Conservation (phyloP, 2,888 invertebrate genomes). For the Caenorhabditis sp. region DNA sequence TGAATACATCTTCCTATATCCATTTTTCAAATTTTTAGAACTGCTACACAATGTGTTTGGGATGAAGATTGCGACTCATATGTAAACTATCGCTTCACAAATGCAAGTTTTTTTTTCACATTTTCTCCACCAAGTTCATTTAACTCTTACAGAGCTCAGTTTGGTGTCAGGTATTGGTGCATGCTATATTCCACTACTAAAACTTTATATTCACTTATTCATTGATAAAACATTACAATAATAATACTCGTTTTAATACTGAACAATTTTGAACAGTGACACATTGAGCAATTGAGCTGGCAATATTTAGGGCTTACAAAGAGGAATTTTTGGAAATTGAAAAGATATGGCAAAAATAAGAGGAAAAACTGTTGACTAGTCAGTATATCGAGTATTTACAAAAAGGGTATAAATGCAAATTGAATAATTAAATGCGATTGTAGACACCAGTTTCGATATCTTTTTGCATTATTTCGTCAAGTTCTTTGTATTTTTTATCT, state of each 20-base stretch:
- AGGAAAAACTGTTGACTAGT: background rate
- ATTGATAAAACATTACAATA: background rate
- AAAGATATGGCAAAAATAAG: background rate
- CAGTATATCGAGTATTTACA: background rate
- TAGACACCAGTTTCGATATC: slow-evolving; percentile 65
- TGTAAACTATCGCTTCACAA: slow-evolving; percentile 84
- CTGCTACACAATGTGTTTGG: slow-evolving; percentile 42
- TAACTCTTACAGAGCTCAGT: slow-evolving; percentile 57
- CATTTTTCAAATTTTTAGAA: slow-evolving; percentile 13
- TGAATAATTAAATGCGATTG: slow-evolving; percentile 47
- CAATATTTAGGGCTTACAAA: slow-evolving; percentile 1
- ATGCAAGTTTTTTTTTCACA: slow-evolving; percentile 75
- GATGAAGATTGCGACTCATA: slow-evolving; percentile 42
- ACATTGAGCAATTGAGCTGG: slow-evolving; percentile 6
- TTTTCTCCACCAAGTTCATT: no score
- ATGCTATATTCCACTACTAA: slow-evolving; percentile 56
- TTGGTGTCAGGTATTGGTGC: slow-evolving; percentile 54
- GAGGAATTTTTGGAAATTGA: slow-evolving; percentile 1
- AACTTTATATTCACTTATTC: background rate
- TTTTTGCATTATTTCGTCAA: slow-evolving; percentile 60
- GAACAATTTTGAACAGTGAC: background rate
- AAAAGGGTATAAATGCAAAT: background rate
- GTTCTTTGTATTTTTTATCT: slow-evolving; percentile 49
- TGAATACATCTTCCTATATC: background rate
- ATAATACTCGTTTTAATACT: slow-evolving; percentile 8